Conservation (phyloP, 2,113 vertebrate species). For the Hemiprocne comata region DNA sequence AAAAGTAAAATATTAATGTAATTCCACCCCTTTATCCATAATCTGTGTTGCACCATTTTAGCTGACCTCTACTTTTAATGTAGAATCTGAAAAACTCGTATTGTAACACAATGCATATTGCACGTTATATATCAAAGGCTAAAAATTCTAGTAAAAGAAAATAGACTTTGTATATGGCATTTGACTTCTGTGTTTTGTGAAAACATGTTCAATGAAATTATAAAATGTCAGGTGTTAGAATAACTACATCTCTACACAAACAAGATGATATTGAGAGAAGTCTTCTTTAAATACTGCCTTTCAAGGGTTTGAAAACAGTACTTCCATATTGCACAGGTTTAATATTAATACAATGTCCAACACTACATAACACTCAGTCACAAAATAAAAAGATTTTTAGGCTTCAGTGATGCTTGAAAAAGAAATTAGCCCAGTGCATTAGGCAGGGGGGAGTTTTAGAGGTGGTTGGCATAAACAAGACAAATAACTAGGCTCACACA, state of each 20-base stretch:
- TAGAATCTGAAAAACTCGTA: not conserved
- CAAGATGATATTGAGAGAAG: not conserved
- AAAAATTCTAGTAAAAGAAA: constrained; percentile 45
- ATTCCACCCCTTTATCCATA: not conserved
- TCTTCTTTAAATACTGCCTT: not conserved
- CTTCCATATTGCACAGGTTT: constrained; percentile 51
- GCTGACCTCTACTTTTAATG: not conserved
- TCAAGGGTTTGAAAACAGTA: not conserved
- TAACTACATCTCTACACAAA: not conserved
- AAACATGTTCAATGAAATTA: not conserved
- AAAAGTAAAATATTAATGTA: not conserved
- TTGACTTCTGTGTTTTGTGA: not conserved
- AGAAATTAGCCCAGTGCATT: not conserved
- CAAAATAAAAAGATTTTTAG: not conserved
- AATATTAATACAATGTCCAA: not conserved
- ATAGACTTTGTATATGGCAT: constrained; percentile 1
- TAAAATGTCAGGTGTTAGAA: not conserved
- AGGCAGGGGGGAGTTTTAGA: not conserved
- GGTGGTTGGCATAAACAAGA: not conserved
- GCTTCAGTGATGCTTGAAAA: not conserved
- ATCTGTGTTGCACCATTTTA: constrained; percentile 23
- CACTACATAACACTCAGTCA: not conserved
- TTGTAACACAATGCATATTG: not conserved
- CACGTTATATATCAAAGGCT: constrained; percentile 25
- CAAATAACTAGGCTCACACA: not conserved